Conservation (phyloP, 1,140 invertebrate species). For the Zaprionus gabonicus region DNA sequence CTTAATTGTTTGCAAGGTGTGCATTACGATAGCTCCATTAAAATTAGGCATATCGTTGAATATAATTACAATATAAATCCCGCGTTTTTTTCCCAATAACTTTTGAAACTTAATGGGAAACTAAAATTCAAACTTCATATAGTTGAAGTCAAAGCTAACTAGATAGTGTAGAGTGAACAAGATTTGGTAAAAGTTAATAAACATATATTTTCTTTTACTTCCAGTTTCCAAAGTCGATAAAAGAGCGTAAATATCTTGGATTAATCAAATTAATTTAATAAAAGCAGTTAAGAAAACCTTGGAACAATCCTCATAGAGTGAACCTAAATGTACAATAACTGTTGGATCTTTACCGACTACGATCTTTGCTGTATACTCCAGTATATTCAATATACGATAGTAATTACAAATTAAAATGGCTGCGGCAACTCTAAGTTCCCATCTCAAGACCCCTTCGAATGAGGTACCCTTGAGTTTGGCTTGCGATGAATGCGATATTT, state of each 20-base stretch:
- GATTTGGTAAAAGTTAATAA: not conserved
- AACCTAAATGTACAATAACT: not conserved
- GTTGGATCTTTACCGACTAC: not conserved
- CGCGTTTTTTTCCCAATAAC: slow-evolving; percentile 8
- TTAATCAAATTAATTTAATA: not conserved
- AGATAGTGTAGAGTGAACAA: not conserved
- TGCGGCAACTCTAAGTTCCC: slow-evolving; percentile 59
- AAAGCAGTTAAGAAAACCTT: not conserved
- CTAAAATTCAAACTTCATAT: not conserved
- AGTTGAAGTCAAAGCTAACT: not conserved
- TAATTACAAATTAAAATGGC: slow-evolving; percentile 52
- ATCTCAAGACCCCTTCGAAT: slow-evolving; percentile 41
- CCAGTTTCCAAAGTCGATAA: not conserved
- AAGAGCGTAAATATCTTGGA: not conserved
- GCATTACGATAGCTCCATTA: slow-evolving; percentile 68
- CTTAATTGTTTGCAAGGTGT: slow-evolving; percentile 54
- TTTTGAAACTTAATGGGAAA: slow-evolving; percentile 11
- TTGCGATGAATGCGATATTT: slow-evolving; percentile 68
- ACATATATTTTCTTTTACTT: not conserved
- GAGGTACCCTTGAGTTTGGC: slow-evolving; percentile 52
- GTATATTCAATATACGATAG: not conserved
- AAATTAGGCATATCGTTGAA: slow-evolving; percentile 59
- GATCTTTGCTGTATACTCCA: not conserved
- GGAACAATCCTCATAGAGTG: not conserved
- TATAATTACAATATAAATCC: not conserved